Percentiles rank a stretch among this genome's conserved stretches.
These are phyloP conservation scores for Drosophila nikananu DNA, from an alignment of 1,140 invertebrate genomes.

Conservation along the genomic window DNA sequence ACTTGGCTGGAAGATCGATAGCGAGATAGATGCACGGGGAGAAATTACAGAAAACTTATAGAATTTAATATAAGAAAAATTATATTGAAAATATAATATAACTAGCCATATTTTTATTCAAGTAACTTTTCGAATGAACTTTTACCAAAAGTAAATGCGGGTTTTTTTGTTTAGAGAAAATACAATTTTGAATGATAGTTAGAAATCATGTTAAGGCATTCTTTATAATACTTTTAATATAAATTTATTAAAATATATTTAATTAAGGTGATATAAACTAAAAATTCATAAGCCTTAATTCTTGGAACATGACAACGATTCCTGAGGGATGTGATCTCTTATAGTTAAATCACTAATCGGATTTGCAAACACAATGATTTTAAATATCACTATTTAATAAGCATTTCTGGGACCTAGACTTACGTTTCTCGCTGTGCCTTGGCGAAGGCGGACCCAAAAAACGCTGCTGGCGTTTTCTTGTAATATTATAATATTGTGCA, in stretches of 20 bases:
- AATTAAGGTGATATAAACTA: neutral
- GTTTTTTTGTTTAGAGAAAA: neutral
- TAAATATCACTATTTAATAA: neutral
- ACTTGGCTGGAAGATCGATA: slow-evolving; percentile 62
- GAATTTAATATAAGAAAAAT: neutral
- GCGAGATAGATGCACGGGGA: slow-evolving; percentile 27
- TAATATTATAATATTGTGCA: slow-evolving; percentile 38
- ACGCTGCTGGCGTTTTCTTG: slow-evolving; percentile 17
- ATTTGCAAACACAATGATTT: neutral
- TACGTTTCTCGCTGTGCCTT: neutral
- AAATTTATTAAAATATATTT: neutral
- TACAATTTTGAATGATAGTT: neutral
- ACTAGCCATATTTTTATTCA: fast-evolving
- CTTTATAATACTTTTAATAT: neutral
- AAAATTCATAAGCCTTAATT: neutral
- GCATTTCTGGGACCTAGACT: fast-evolving
- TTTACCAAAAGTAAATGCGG: neutral
- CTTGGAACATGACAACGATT: neutral
- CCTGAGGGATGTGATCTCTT: too few species aligned
- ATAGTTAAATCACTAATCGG: neutral
- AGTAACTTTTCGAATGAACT: neutral
- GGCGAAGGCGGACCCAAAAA: slow-evolving; percentile 24
- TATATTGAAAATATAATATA: too few species aligned
- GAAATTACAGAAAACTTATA: neutral
- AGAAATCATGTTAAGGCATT: neutral